Evolutionary conservation across 1,140 invertebrate genomes (phyloP).

Genomic region (Bacillus rossius): DNA sequence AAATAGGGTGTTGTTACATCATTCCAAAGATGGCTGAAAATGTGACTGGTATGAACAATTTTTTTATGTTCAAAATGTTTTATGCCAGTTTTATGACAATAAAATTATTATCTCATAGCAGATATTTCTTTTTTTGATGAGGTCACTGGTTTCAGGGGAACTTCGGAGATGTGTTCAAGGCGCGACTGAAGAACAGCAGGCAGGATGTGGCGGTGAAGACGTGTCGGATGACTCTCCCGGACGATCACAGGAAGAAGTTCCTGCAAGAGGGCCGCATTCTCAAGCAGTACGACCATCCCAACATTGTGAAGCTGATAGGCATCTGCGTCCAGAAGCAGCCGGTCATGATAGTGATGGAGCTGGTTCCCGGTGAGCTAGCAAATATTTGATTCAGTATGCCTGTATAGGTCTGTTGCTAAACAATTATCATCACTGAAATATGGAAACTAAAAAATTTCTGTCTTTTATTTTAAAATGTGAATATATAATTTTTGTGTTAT

Average conservation of each 20-base stretch:
- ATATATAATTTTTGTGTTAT: no score
- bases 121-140: no score
- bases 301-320: conserved; percentile 94
- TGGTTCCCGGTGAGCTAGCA: conserved; percentile 69
- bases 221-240: conserved; percentile 86
- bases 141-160: conserved; percentile 86
- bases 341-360: conserved; percentile 99
- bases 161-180: conserved; percentile 95
- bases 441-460: no score
- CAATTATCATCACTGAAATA: no score
- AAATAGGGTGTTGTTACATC: no score
- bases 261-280: conserved; percentile 92
- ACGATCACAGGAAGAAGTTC: conserved; percentile 95
- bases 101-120: no score
- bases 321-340: conserved; percentile 97
- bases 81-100: no score
- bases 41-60: no score
- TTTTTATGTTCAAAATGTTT: no score
- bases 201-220: conserved; percentile 94
- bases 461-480: no score
- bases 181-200: conserved; percentile 71
- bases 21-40: no score
- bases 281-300: conserved; percentile 95
- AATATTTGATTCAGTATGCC: neutral
- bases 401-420: no score